These are phyloP conservation scores for Brevipalpus yothersi DNA, from an alignment of 1,140 invertebrate genomes.

Conservation along the genomic window DNA sequence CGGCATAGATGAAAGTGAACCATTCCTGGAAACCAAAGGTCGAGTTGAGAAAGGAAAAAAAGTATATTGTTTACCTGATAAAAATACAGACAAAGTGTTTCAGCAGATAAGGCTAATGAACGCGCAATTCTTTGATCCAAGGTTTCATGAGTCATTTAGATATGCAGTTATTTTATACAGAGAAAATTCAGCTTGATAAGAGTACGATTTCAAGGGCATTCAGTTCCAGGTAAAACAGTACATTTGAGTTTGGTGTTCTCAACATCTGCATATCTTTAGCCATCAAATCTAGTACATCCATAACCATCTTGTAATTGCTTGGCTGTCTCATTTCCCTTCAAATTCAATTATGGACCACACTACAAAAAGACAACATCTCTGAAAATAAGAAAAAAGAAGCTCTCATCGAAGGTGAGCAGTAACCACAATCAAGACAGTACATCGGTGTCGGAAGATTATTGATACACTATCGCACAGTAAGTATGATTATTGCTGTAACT, in stretches of 20 bases:
- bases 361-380: slow-evolving; percentile 48
- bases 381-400: neutral
- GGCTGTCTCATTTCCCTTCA: slow-evolving; percentile 67
- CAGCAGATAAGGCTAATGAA: neutral
- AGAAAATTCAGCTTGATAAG: slow-evolving; percentile 69
- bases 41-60: slow-evolving; percentile 88
- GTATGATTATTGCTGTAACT: neutral
- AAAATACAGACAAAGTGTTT: slow-evolving; percentile 1
- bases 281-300: slow-evolving; percentile 80
- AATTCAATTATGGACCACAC: slow-evolving; percentile 70
- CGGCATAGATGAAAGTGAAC: slow-evolving; percentile 90
- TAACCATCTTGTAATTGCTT: slow-evolving; percentile 38
- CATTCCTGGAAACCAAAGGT: slow-evolving; percentile 77
- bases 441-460: neutral
- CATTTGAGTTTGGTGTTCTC: slow-evolving; percentile 67
- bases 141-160: neutral
- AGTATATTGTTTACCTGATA: slow-evolving; percentile 66
- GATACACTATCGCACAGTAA: neutral
- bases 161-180: slow-evolving; percentile 46
- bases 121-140: neutral
- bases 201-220: slow-evolving; percentile 59
- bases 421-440: neutral
- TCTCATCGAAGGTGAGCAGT: neutral
- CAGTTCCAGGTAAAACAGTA: slow-evolving; percentile 63
- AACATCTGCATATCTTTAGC: slow-evolving; percentile 69